phyloP scores from a whole-genome alignment of 2,797 vertebrate species.

The Helarctos malayanus region DNA sequence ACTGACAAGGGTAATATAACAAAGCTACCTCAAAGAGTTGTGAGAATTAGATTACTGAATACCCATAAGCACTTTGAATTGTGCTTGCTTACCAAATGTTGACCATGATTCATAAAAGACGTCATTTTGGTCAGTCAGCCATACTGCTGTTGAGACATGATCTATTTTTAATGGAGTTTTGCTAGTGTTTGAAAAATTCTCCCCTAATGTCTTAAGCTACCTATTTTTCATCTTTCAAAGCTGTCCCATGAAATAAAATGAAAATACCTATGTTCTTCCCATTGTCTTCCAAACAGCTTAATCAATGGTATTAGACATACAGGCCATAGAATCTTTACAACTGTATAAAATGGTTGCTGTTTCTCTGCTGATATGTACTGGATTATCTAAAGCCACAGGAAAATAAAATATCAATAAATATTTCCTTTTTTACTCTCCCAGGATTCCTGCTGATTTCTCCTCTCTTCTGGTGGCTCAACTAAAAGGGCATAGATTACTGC shows the following conservation, averaged over 20 bases:
- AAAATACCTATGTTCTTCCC: conserved; percentile 35
- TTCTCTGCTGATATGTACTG: conserved; percentile 17
- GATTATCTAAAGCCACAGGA: conserved; percentile 55
- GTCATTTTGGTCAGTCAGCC: not conserved
- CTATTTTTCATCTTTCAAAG: conserved; percentile 62
- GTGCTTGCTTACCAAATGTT: not conserved
- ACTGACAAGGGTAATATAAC: not conserved
- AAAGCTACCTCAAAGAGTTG: not conserved
- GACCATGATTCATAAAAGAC: not conserved
- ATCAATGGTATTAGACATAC: conserved; percentile 53
- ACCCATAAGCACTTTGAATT: not conserved
- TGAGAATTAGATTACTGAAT: not conserved
- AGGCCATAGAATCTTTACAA: conserved; percentile 40
- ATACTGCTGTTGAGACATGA: not conserved
- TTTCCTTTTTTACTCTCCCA: conserved; percentile 5
- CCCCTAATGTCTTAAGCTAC: not conserved
- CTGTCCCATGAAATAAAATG: conserved; percentile 32
- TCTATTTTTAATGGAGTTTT: not conserved
- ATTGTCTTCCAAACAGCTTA: conserved; percentile 61
- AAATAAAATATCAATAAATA: conserved; percentile 65
- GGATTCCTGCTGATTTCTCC: not conserved
- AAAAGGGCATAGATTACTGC: conserved; percentile 43
- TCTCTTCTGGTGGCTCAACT: not conserved
- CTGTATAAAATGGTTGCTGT: conserved; percentile 30
- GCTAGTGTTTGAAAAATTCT: conserved; percentile 31